Evolutionary conservation across 2,113 vertebrate species (phyloP).

Genomic region (Hyla sarda): DNA sequence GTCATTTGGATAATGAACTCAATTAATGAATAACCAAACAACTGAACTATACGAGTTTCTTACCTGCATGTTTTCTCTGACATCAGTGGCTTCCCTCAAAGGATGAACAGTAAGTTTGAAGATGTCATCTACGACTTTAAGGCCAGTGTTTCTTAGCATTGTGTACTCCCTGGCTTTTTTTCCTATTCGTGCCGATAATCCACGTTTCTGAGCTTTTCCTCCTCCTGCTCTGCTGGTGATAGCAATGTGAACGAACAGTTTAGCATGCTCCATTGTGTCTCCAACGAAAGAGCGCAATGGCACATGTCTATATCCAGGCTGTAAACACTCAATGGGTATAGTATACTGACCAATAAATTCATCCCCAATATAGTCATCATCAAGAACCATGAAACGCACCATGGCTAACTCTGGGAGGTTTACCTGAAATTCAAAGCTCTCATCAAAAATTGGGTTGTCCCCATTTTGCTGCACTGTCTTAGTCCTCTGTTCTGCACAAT

Average conservation of each 20-base stretch:
- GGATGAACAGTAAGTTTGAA: slow-evolving; percentile 87
- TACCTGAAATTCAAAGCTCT: slow-evolving; percentile 97
- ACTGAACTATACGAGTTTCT: not conserved
- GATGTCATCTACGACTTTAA: slow-evolving; percentile 89
- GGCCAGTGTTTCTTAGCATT: slow-evolving; percentile 85
- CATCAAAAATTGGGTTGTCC: slow-evolving; percentile 95
- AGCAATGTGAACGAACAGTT: slow-evolving; percentile 93
- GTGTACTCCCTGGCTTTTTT: slow-evolving; percentile 89
- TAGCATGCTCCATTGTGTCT: slow-evolving; percentile 88
- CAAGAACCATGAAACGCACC: slow-evolving; percentile 93
- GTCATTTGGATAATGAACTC: too few relatives aligned
- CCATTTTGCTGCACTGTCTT: slow-evolving; percentile 95
- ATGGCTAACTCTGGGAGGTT: slow-evolving; percentile 94
- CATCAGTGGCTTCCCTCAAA: slow-evolving; percentile 88
- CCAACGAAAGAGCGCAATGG: slow-evolving; percentile 89
- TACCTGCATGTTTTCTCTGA: slow-evolving; percentile 95
- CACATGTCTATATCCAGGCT: slow-evolving; percentile 92
- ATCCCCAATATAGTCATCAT: slow-evolving; percentile 97
- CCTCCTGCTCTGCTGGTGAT: slow-evolving; percentile 92
- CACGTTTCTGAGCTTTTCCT: slow-evolving; percentile 90
- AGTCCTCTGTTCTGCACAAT: slow-evolving; percentile 93
- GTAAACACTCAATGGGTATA: slow-evolving; percentile 92
- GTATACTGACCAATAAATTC: slow-evolving; percentile 98
- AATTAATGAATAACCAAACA: not conserved
- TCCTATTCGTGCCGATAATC: slow-evolving; percentile 86